Percentiles rank a stretch among this genome's conserved stretches.
Evolutionary conservation across 2,113 vertebrate species (phyloP).

Genomic region (Columbina picui): DNA sequence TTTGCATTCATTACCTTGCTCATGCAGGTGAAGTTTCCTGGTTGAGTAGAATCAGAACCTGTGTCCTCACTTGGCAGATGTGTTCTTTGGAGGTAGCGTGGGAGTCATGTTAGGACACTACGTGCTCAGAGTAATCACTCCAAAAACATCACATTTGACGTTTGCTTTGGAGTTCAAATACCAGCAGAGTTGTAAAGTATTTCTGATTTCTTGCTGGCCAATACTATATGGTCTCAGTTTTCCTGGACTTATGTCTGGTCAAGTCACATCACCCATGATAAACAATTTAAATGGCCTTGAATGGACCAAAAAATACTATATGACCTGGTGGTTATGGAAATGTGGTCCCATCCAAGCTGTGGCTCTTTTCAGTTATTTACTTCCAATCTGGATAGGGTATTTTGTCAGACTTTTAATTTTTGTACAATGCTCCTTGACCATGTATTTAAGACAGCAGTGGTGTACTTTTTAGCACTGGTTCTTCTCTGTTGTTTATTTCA

Average conservation of each 20-base stretch:
- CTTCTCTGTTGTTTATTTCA: neutral
- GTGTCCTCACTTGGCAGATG: neutral
- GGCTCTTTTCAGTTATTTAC: neutral
- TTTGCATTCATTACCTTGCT: neutral
- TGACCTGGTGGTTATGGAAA: neutral
- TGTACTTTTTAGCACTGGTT: neutral
- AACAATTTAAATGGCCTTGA: neutral
- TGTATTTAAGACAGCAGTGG: neutral
- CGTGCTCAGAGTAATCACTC: neutral
- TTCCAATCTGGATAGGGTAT: neutral
- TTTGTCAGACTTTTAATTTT: rapidly evolving
- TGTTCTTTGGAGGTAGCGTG: neutral
- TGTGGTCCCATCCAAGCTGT: neutral
- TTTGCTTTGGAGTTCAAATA: neutral
- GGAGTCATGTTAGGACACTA: neutral
- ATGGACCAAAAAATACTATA: neutral
- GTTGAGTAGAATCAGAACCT: neutral
- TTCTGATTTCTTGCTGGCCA: neutral
- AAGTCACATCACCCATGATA: neutral
- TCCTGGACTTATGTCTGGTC: neutral
- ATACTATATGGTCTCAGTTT: neutral
- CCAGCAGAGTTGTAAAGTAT: neutral
- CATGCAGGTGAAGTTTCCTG: neutral
- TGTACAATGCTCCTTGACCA: neutral
- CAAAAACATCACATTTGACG: neutral